Percentiles rank a stretch among this genome's conserved stretches.
Conservation (phyloP, 2,888 invertebrate genomes). For the Bursaphelenchus okinawaensis region DNA sequence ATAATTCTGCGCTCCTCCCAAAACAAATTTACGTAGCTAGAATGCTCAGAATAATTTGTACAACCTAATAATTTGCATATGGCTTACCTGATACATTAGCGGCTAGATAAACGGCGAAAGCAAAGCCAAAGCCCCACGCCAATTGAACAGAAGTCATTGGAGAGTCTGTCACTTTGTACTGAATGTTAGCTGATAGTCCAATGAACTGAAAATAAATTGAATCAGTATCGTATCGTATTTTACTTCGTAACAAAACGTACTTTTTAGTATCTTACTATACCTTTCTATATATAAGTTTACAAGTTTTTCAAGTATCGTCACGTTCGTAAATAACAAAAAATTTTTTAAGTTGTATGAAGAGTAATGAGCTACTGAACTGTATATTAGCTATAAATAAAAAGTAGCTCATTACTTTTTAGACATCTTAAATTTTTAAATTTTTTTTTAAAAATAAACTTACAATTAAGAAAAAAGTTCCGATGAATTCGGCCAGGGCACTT, state of each 20-base stretch:
- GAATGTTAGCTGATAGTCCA: constrained; percentile 52
- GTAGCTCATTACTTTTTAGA: too few species aligned
- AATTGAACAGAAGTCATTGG: constrained; percentile 40
- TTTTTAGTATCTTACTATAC: neutral
- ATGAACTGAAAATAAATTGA: constrained; percentile 40
- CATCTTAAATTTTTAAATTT: constrained; percentile 7
- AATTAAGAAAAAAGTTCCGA: constrained; percentile 52
- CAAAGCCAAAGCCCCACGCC: constrained; percentile 56
- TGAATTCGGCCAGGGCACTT: constrained; percentile 49
- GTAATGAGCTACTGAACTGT: too few species aligned
- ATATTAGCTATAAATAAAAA: too few species aligned
- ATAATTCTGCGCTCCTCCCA: too few species aligned
- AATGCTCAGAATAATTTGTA: too few species aligned
- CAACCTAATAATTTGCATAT: too few species aligned
- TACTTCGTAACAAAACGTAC: neutral
- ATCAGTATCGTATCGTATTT: too few species aligned
- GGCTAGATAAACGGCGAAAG: constrained; percentile 52
- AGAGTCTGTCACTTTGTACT: constrained; percentile 38
- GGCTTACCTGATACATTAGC: constrained; percentile 44
- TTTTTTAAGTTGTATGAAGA: too few species aligned
- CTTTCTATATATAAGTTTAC: too few species aligned
- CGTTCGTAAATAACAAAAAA: neutral
- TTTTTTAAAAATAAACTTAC: constrained; percentile 16
- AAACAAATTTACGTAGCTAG: too few species aligned
- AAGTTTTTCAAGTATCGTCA: too few species aligned